Conservation (phyloP, 2,888 invertebrate genomes). For the Heliconius ismenius region DNA sequence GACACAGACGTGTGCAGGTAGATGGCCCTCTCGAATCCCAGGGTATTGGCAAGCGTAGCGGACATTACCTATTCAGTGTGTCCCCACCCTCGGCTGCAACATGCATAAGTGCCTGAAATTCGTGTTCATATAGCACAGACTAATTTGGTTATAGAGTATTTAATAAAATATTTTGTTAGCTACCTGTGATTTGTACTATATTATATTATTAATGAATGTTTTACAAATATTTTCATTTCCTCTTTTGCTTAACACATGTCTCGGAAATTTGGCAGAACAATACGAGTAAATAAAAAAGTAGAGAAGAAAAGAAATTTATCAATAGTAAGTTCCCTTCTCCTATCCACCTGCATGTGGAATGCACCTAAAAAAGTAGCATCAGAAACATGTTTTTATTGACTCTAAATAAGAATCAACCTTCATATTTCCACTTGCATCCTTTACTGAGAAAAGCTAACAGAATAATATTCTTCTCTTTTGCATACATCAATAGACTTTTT, state of each 20-base stretch:
- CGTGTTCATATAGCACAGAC: slow-evolving; percentile 17
- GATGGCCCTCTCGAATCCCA: slow-evolving; percentile 9
- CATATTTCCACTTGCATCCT: background rate
- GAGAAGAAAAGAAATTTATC: too few species aligned
- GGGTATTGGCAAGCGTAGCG: slow-evolving; percentile 20
- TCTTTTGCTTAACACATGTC: background rate
- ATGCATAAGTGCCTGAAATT: slow-evolving; percentile 25
- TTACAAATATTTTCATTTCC: background rate
- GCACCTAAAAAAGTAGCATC: background rate
- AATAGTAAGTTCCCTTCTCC: too few species aligned
- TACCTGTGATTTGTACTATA: background rate
- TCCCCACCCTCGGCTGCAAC: slow-evolving; percentile 19
- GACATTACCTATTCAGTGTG: slow-evolving; percentile 27
- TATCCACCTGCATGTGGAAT: too few species aligned
- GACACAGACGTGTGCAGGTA: slow-evolving; percentile 5
- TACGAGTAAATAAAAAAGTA: too few species aligned
- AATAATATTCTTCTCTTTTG: background rate
- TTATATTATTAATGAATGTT: background rate
- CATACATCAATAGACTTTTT: too few species aligned
- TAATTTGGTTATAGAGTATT: background rate
- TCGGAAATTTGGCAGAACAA: too few species aligned
- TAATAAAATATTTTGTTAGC: background rate
- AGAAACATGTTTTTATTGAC: background rate
- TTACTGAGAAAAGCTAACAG: background rate
- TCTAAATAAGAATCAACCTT: background rate